Percentiles rank a stretch among this genome's conserved stretches.
Conservation (phyloP, 2,888 invertebrate species). For the Drosophila niveifrons region DNA sequence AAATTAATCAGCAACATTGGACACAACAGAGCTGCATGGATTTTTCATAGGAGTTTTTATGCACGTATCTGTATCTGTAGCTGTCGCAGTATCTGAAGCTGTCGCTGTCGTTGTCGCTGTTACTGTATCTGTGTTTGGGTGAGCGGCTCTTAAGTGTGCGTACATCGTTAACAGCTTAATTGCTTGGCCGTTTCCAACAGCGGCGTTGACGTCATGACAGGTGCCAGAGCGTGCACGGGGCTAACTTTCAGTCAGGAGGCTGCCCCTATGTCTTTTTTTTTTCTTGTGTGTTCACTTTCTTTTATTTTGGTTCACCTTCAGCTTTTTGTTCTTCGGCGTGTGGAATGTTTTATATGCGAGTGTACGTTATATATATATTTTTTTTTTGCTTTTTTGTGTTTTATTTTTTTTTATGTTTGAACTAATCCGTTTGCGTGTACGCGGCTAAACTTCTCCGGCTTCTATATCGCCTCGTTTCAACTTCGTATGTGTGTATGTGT, state of each 20-base stretch:
- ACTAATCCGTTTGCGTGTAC: slow-evolving; percentile 73
- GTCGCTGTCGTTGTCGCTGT: slow-evolving; percentile 32
- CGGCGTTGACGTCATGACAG: slow-evolving; percentile 65
- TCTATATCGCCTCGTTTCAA: slow-evolving; percentile 45
- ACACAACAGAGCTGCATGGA: slow-evolving; percentile 43
- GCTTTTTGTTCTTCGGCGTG: slow-evolving; percentile 15
- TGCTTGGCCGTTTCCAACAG: slow-evolving; percentile 67
- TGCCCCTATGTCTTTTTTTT: slow-evolving; percentile 21
- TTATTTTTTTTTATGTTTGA: slow-evolving; percentile 56
- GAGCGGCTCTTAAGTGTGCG: slow-evolving; percentile 60
- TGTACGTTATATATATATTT: slow-evolving; percentile 6
- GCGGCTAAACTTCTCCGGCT: slow-evolving; percentile 54
- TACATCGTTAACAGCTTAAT: slow-evolving; percentile 79
- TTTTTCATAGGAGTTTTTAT: slow-evolving; percentile 51
- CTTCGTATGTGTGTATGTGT: slow-evolving; percentile 31
- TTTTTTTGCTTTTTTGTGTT: slow-evolving; percentile 10
- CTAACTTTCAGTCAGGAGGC: slow-evolving; percentile 46
- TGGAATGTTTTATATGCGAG: slow-evolving; percentile 24
- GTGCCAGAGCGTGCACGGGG: slow-evolving; percentile 38
- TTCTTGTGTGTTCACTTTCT: neutral
- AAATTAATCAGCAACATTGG: slow-evolving; percentile 73
- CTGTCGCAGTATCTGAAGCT: slow-evolving; percentile 3
- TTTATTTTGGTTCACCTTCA: slow-evolving; percentile 4
- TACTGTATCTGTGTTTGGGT: slow-evolving; percentile 34
- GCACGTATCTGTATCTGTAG: slow-evolving; percentile 26